Base-by-base conservation (phyloP, 2,113 vertebrate species). In the Carassius gibelio region DNA sequence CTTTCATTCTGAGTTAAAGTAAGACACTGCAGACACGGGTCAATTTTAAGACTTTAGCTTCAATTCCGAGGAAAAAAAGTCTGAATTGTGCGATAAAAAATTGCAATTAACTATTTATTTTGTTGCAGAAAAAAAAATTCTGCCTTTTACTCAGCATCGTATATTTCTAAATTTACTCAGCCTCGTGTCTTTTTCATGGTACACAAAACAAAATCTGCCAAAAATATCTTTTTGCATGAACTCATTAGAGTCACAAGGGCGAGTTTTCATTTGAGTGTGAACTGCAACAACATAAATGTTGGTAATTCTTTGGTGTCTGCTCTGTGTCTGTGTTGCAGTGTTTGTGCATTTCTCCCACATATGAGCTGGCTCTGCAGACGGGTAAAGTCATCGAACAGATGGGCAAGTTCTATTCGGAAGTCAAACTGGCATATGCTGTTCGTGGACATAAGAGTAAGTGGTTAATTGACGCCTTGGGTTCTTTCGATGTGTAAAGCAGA, bases 341-440 rank as follows among this genome's bases (percentile, higher is more conserved):
- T 93, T 90, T 99, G 75, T 99, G 98, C 90, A 93, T 99, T 69
- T 94, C 96, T 30, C 98, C 98, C 1, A 99, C 98, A 0, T 99
- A 98, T 0, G 98, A 99, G 91, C 95, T 99, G 21, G 97, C 98
- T 48, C 45, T 48, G 45, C 45, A 48, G 45, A 48, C 45, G 45
- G 45, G 45, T 48, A 48, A 48, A 48, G 98, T 99, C 76, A 97
- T 99, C 10, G 96, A 98, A 88, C 96, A 97, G 87, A 99, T 99
- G 97, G 97, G 98, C 8, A 95, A 92, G 76, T 97, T 96, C 62
- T 96, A 95, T 85, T 95, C 96, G 0, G 97, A 97, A 74, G 94
- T 99, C 62, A 96, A 95, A 84, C 91, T 99, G 19, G 96, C 97
- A 0, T 99, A 97, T 0, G 98, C 94, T 23, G 92, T 99, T n/a